Percentiles rank a stretch among this genome's conserved stretches.
Evolutionary conservation across 2,888 invertebrate genomes (phyloP).

Genomic region (Sphecodes monilicornis): DNA sequence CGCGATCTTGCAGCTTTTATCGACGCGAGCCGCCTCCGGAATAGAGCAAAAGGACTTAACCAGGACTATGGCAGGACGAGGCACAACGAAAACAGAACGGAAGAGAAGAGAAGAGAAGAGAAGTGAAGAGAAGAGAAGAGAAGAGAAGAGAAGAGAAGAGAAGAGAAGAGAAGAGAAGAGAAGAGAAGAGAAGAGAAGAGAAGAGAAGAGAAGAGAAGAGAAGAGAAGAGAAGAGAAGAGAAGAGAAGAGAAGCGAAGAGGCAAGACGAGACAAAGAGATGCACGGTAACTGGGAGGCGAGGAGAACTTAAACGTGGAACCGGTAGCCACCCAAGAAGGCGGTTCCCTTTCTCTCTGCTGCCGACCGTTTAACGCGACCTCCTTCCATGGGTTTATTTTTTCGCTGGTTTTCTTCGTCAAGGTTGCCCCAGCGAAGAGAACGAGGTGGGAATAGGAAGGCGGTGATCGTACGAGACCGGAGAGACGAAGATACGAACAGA

Average conservation of each 20-base stretch:
- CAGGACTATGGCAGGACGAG: not conserved
- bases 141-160: too few species aligned
- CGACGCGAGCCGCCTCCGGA: conserved; percentile 8
- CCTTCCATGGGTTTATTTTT: conserved; percentile 54
- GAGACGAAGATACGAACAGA: not conserved
- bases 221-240: not conserved
- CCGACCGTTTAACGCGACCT: conserved; percentile 74
- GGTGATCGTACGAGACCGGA: not conserved
- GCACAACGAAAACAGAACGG: not conserved
- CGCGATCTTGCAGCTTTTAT: conserved; percentile 22
- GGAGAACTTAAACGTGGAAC: conserved; percentile 72
- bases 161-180: too few species aligned
- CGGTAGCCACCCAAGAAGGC: conserved; percentile 83
- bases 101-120: too few species aligned
- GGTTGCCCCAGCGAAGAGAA: conserved; percentile 61
- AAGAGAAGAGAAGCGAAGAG: not conserved
- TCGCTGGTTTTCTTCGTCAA: conserved; percentile 55
- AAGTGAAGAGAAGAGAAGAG: too few species aligned
- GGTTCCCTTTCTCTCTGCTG: conserved; percentile 78
- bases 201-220: not conserved
- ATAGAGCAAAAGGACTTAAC: conserved; percentile 39
- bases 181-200: too few species aligned
- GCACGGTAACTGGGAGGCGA: conserved; percentile 55
- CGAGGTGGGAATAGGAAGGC: conserved; percentile 30
- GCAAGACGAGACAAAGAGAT: conserved; percentile 32